Evolutionary conservation across 2,797 vertebrate genomes (phyloP).

Genomic region (Macropus fuliginosus): DNA sequence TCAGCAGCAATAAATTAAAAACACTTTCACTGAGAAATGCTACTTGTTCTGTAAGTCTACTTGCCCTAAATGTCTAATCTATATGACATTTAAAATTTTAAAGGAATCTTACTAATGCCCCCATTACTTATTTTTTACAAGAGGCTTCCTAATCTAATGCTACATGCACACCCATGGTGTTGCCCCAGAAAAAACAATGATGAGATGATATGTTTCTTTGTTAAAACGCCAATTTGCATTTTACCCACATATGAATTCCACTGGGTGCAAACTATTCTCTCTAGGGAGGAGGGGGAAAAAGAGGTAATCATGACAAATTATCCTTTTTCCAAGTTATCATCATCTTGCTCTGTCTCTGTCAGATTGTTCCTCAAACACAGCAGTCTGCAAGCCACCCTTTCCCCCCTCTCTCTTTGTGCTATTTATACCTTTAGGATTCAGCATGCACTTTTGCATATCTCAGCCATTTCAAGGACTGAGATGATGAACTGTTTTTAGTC

Average conservation of each 20-base stretch:
- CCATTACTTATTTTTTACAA: conserved; percentile 70
- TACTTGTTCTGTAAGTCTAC: conserved; percentile 60
- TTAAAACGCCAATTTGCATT: conserved; percentile 79
- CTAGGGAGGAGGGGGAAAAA: conserved; percentile 71
- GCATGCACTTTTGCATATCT: conserved; percentile 82
- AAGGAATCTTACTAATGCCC: conserved; percentile 65
- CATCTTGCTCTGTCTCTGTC: conserved; percentile 86
- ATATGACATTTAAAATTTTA: conserved; percentile 68
- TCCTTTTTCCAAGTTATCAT: conserved; percentile 87
- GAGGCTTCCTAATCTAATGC: conserved; percentile 74
- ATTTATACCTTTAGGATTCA: conserved; percentile 84
- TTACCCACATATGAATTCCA: conserved; percentile 84
- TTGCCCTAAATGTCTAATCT: conserved; percentile 34
- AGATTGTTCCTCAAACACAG: conserved; percentile 87
- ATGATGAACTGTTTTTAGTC: conserved; percentile 80
- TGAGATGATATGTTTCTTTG: conserved; percentile 81
- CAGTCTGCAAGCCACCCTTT: conserved; percentile 80
- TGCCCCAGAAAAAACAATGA: conserved; percentile 74
- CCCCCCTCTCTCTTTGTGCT: conserved; percentile 71
- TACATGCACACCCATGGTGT: conserved; percentile 64
- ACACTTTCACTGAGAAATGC: conserved; percentile 62
- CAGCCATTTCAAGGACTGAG: conserved; percentile 80
- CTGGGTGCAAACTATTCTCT: conserved; percentile 79
- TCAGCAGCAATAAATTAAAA: neutral
- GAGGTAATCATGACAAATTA: conserved; percentile 87